Conservation (phyloP, 2,113 vertebrate species). For the Tragelaphus buxtoni region DNA sequence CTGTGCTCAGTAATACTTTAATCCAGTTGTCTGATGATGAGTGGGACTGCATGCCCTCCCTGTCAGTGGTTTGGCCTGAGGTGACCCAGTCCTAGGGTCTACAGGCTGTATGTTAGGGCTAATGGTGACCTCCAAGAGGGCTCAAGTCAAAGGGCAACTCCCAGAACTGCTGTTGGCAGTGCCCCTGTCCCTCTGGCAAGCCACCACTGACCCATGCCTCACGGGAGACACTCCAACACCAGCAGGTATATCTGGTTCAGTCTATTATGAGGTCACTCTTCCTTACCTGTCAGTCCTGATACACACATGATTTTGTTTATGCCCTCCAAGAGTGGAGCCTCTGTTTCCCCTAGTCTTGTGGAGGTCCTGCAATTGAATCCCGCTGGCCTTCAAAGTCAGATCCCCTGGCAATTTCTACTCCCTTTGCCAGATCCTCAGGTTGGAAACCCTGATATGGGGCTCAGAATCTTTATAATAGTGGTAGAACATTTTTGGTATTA, state of each 20-base stretch:
- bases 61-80: background rate
- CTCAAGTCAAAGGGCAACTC: background rate
- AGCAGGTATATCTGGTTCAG: background rate
- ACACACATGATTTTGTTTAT: background rate
- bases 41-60: background rate
- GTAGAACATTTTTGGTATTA: background rate
- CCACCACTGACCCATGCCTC: background rate
- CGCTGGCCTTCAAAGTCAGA: background rate
- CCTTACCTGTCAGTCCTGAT: background rate
- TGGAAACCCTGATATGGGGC: background rate
- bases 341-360: background rate
- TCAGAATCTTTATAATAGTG: background rate
- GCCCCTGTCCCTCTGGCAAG: background rate
- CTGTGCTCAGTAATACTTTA: background rate
- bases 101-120: background rate
- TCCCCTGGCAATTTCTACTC: background rate
- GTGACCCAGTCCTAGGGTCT: background rate
- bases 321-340: background rate
- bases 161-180: background rate
- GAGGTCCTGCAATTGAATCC: background rate
- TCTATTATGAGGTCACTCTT: background rate
- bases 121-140: background rate
- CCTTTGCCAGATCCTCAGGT: background rate
- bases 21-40: background rate
- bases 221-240: background rate